A percentile compares a stretch with the other conserved stretches of the same genome.
These are phyloP conservation scores for Pachydiplax longipennis DNA, from an alignment of 2,888 invertebrate species.

Conservation along the genomic window DNA sequence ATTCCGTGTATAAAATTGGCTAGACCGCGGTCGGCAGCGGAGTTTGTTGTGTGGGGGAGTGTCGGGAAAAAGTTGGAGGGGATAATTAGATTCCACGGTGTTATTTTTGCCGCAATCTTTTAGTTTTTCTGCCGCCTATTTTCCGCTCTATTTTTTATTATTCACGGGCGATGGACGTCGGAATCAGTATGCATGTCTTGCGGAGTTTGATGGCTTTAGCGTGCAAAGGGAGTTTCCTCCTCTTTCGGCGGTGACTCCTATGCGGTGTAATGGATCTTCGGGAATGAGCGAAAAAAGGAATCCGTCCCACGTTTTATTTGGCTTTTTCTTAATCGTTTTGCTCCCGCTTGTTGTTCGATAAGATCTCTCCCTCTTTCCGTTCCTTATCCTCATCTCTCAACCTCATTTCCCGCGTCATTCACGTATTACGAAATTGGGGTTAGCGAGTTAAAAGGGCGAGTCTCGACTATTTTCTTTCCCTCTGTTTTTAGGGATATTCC, in stretches of 20 bases:
- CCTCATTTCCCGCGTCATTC: not conserved
- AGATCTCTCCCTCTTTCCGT: not conserved
- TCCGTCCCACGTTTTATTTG: not conserved
- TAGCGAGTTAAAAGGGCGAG: not conserved
- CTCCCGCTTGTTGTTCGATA: conserved; percentile 21
- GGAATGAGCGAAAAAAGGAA: not conserved
- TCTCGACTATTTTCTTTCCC: not conserved
- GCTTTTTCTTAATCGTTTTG: conserved; percentile 35
- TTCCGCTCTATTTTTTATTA: not conserved
- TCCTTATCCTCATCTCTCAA: not conserved
- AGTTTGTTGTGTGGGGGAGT: not conserved
- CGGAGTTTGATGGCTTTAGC: conserved; percentile 16
- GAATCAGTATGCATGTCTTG: conserved; percentile 10
- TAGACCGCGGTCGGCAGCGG: not conserved
- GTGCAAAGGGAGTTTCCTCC: not conserved
- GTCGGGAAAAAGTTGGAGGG: not conserved
- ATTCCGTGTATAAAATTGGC: conserved; percentile 35
- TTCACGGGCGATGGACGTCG: not conserved
- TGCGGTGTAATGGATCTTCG: conserved; percentile 13
- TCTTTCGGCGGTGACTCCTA: not conserved
- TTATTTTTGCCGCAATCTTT: not conserved
- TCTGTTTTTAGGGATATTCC: not conserved
- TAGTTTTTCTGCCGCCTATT: not conserved
- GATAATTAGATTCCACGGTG: conserved; percentile 19
- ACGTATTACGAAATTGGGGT: not conserved